Evolutionary conservation across 2,888 invertebrate species (phyloP), one percentile per base, ranked within the genome.

Genomic region (Uloborus plumipes): DNA sequence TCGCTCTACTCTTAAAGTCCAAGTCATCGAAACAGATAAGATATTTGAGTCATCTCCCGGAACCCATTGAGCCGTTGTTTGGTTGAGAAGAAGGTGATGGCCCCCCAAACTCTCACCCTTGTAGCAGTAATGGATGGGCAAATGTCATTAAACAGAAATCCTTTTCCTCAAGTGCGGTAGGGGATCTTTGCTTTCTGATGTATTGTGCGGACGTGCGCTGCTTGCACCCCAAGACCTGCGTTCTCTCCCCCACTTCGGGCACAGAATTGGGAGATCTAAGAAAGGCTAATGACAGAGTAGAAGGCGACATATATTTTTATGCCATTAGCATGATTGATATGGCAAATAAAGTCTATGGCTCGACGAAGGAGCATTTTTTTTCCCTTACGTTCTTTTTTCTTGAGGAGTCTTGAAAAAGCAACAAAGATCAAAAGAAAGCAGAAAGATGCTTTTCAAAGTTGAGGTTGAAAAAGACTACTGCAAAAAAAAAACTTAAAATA

Each of bases 271-370:
- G 74, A 74, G 62, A 70, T 58, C 78, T 71, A 62, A 51, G 18
- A 58, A 31, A 79, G 65, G 72, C 72, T 82, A 82, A 82, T 82
- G 75, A 82, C 81, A 75, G 53, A 51, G 55, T 22, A 75, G 70
- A 20, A 49, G 64, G 65, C 49, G 75, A 81, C 74, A 81, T 74
- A 81, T 70, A 81, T 81, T 81, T 81, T 70, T 81, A 58, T 75
- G 70, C 74, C 75, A 75, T 81, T 81, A 81, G 81, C 74, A 81
- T 81, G 81, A 81, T 75, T 81, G 81, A 81, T 81, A 74, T 70
- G 65, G 74, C 74, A 81, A 81, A 74, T 74, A 74, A 81, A 74
- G 75, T 70, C 64, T 73, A 62, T 69, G 64, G 69, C 81, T 53
- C 69, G 61, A 61, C 59, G 67, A 51, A 66, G 72, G 53, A 61